These are phyloP conservation scores for Ptycholaimellus sp. DNA, from an alignment of 2,888 invertebrate species.

Conservation along the genomic window DNA sequence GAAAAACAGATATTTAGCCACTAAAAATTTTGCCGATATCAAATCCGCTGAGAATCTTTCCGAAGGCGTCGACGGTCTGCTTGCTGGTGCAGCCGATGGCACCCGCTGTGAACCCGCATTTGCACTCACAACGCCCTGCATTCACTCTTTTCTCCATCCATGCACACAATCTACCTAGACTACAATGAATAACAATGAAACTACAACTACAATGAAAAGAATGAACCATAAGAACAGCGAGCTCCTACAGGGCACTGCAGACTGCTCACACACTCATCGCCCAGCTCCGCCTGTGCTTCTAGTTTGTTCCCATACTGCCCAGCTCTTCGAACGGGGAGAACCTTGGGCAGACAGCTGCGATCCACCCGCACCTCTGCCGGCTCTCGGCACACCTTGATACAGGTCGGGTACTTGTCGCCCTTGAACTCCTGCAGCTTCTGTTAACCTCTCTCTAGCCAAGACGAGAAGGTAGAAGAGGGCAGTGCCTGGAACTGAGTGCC, in stretches of 20 bases:
- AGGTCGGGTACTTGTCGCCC: conserved; percentile 21
- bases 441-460: not conserved
- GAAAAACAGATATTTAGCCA: too few relatives aligned
- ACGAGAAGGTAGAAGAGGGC: conserved; percentile 1
- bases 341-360: conserved; percentile 9
- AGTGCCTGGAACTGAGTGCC: conserved; percentile 17
- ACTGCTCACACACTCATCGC: not conserved
- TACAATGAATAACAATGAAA: too few relatives aligned
- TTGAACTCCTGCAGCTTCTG: conserved; percentile 6
- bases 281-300: too few relatives aligned
- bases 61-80: not conserved
- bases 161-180: too few relatives aligned
- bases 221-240: too few relatives aligned
- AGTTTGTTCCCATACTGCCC: too few relatives aligned
- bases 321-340: too few relatives aligned
- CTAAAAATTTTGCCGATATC: too few relatives aligned
- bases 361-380: conserved; percentile 10
- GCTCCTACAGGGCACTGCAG: not conserved
- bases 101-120: not conserved
- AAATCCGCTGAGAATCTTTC: too few relatives aligned
- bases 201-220: too few relatives aligned
- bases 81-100: not conserved
- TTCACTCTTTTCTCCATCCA: too few relatives aligned
- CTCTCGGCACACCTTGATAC: conserved; percentile 15
- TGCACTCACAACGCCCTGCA: too few relatives aligned